These are phyloP conservation scores for Caenorhabditis drosophilae DNA, from an alignment of 2,888 invertebrate species.

Conservation along the genomic window DNA sequence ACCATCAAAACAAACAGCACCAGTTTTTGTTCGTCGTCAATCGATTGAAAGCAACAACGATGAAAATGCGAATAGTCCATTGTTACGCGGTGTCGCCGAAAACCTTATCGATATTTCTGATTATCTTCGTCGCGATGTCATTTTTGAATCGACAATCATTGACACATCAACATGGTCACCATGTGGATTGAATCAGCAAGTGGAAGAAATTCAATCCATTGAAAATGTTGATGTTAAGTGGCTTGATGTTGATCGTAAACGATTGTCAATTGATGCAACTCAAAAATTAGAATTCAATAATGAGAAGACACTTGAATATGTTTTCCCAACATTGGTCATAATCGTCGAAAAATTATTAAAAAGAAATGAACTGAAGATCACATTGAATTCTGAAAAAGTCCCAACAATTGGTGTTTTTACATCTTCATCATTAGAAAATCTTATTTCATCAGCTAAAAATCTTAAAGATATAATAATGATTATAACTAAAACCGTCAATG, in stretches of 20 bases:
- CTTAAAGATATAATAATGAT: slow-evolving; percentile 16
- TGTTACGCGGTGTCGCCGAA: too few species aligned
- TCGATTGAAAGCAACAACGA: slow-evolving; percentile 43
- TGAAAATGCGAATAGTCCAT: slow-evolving; percentile 3
- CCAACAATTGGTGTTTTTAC: slow-evolving; percentile 27
- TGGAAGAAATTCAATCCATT: slow-evolving; percentile 19
- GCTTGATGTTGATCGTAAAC: slow-evolving; percentile 36
- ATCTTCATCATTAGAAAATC: too few species aligned
- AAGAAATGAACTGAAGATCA: slow-evolving; percentile 25
- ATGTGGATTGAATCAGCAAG: slow-evolving; percentile 23
- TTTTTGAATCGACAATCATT: slow-evolving; percentile 28
- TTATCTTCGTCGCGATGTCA: slow-evolving; percentile 19
- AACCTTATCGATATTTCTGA: slow-evolving; percentile 43
- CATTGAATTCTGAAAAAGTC: slow-evolving; percentile 30
- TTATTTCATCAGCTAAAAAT: too few species aligned
- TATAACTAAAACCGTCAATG: slow-evolving; percentile 19
- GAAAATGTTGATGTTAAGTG: slow-evolving; percentile 32
- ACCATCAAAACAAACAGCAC: slow-evolving; percentile 10
- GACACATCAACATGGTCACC: slow-evolving; percentile 27
- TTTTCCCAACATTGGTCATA: slow-evolving; percentile 14
- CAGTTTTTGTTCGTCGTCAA: slow-evolving; percentile 34
- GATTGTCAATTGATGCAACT: slow-evolving; percentile 41
- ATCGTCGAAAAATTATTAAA: slow-evolving; percentile 14
- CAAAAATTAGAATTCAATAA: too few species aligned
- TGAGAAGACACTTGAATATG: too few species aligned